Evolutionary conservation across 2,888 invertebrate genomes (phyloP).

Genomic region (Hedychridium roseum): DNA sequence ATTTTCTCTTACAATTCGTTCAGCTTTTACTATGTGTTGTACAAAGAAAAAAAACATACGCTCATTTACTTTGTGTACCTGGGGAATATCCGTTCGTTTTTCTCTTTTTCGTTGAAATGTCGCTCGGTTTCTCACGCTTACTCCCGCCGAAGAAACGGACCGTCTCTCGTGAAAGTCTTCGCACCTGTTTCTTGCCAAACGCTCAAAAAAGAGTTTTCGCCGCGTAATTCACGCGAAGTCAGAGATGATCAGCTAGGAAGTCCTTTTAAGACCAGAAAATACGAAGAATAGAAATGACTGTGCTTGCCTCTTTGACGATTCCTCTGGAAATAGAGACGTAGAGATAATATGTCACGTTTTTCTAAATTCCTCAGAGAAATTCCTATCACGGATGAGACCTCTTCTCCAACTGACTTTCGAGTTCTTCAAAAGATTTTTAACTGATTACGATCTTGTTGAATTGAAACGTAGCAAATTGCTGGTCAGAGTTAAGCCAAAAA

Average conservation of each 20-base stretch:
- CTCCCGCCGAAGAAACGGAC: slow-evolving; percentile 6
- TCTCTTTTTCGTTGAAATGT: slow-evolving; percentile 20
- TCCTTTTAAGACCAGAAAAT: too few relatives aligned
- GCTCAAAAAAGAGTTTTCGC: too few relatives aligned
- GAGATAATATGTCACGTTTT: neutral
- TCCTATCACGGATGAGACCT: neutral
- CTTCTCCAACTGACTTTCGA: too few relatives aligned
- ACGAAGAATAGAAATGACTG: too few relatives aligned
- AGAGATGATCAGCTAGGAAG: neutral
- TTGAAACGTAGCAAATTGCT: too few relatives aligned
- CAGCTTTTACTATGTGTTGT: neutral
- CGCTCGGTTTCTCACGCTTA: slow-evolving; percentile 41
- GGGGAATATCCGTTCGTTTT: slow-evolving; percentile 24
- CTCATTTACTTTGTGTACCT: slow-evolving; percentile 17
- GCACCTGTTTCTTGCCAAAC: slow-evolving; percentile 10
- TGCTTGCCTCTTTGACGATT: slow-evolving; percentile 7
- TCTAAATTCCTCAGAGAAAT: neutral
- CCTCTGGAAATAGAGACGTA: slow-evolving; percentile 23
- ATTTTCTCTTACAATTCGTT: neutral
- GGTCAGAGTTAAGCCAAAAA: too few relatives aligned
- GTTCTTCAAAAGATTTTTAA: too few relatives aligned
- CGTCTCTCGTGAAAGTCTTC: slow-evolving; percentile 4
- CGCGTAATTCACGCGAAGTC: neutral
- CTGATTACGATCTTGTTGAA: too few relatives aligned
- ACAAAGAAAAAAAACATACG: neutral